A percentile compares a stretch with the other conserved stretches of the same genome.
phyloP scores from a whole-genome alignment of 2,113 vertebrate species.

The Oxyruncus cristatus region DNA sequence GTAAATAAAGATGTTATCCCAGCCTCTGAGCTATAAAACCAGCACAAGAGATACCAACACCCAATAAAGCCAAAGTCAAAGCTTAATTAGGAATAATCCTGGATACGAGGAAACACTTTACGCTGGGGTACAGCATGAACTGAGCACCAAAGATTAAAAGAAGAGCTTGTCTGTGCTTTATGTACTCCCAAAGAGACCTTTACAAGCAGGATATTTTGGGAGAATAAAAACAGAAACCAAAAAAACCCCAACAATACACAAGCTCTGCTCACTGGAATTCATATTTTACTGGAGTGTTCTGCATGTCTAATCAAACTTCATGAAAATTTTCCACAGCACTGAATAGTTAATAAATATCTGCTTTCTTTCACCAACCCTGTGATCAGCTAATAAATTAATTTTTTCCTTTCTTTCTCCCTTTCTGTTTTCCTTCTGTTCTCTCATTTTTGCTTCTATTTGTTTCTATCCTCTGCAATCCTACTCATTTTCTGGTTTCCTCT shows the following conservation, averaged over 20 bases:
- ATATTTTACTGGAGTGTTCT: neutral
- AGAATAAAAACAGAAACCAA: neutral
- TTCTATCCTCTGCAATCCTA: neutral
- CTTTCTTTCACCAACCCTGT: neutral
- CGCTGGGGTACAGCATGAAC: rapidly evolving
- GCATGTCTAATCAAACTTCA: neutral
- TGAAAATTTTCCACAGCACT: neutral
- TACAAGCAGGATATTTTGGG: neutral
- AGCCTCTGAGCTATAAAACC: neutral
- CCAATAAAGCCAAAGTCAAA: neutral
- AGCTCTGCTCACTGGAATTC: neutral
- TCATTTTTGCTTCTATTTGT: neutral
- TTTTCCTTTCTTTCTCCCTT: neutral
- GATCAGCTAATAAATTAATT: neutral
- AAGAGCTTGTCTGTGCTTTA: neutral
- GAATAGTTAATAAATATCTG: neutral
- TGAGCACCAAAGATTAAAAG: neutral
- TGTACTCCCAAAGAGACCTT: neutral
- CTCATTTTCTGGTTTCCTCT: neutral
- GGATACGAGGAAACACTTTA: neutral
- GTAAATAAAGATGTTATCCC: neutral
- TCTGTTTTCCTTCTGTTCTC: neutral
- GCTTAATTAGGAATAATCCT: neutral
- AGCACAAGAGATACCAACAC: neutral
- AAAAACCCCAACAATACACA: rapidly evolving